A percentile compares a stretch with the other conserved stretches of the same genome.
phyloP scores from a whole-genome alignment of 2,113 vertebrate genomes.

The Octodon degus region DNA sequence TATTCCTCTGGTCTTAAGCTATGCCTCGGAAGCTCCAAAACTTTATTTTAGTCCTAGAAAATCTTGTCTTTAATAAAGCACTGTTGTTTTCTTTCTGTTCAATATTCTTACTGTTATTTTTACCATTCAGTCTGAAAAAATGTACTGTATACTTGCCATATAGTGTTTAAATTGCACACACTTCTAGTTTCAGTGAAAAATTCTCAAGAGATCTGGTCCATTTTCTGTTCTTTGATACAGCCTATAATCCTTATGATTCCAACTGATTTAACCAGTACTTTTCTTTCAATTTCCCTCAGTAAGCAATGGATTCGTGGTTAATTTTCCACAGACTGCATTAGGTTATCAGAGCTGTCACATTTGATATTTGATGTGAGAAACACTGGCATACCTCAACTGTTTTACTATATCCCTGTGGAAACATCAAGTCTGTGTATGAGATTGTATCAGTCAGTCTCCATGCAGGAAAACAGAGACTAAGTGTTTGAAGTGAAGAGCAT shows the following conservation, averaged over 20 bases:
- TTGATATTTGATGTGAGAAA: conserved; percentile 51
- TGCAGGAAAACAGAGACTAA: conserved; percentile 56
- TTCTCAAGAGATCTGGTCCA: background rate
- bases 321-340: conserved; percentile 51
- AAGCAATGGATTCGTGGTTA: conserved; percentile 56
- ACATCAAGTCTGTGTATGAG: conserved; percentile 51
- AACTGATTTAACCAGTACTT: conserved; percentile 26
- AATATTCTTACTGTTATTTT: background rate
- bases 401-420: conserved; percentile 61
- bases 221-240: background rate
- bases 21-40: background rate
- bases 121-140: background rate
- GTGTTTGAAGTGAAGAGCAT: conserved; percentile 41
- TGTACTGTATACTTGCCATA: background rate
- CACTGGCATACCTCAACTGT: conserved; percentile 44
- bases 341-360: conserved; percentile 44
- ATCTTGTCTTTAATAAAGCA: background rate
- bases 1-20: background rate
- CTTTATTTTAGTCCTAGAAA: background rate
- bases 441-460: conserved; percentile 41
- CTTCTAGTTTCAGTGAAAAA: background rate
- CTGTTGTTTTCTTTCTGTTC: background rate
- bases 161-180: background rate
- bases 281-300: conserved; percentile 55
- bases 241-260: background rate